Percentiles rank a stretch among this genome's conserved stretches.
Conservation (phyloP, 1,140 invertebrate genomes). For the Saccostrea echinata region DNA sequence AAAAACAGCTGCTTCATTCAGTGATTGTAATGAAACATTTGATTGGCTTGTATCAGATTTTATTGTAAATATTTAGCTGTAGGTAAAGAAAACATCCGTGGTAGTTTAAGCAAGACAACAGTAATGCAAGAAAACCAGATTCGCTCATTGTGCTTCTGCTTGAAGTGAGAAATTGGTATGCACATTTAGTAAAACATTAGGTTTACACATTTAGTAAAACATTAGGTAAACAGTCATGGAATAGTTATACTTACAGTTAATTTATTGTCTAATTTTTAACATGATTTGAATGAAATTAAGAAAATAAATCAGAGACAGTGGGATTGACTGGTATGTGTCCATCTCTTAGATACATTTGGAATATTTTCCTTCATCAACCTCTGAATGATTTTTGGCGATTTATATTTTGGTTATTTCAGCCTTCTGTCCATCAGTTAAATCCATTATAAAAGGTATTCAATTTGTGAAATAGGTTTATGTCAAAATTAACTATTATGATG, state of each 20-base stretch:
- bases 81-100: conserved; percentile 17
- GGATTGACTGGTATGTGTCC: background rate
- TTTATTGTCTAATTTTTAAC: background rate
- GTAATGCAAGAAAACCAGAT: background rate
- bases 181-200: background rate
- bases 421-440: no score
- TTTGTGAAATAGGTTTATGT: no score
- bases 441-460: no score
- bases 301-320: background rate
- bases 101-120: background rate
- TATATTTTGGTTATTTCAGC: no score
- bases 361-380: no score
- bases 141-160: background rate
- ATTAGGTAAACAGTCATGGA: background rate
- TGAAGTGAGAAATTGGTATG: background rate
- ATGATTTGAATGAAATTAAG: background rate
- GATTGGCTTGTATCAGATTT: conserved; percentile 29
- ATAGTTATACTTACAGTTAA: background rate
- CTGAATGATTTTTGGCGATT: no score
- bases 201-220: background rate
- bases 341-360: no score
- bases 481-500: no score
- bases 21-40: conserved; percentile 26
- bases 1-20: conserved; percentile 38
- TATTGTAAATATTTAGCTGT: conserved; percentile 35